Percentiles rank a stretch among this genome's conserved stretches.
Conservation (phyloP, 2,113 vertebrate species). For the Platanista minor region DNA sequence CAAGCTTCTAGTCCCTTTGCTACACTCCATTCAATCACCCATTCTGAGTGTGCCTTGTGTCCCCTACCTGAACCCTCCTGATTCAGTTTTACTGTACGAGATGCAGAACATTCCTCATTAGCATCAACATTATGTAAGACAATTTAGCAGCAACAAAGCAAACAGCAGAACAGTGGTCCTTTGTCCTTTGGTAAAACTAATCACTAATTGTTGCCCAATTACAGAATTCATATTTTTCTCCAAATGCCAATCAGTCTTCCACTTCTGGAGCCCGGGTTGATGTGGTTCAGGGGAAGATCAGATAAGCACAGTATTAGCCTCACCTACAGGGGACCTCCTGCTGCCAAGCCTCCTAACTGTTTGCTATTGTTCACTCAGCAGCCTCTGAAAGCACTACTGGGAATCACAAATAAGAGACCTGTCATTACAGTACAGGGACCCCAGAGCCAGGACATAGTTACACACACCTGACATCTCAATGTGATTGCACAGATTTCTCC, state of each 20-base stretch:
- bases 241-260: not conserved
- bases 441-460: not conserved
- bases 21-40: not conserved
- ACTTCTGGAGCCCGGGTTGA: not conserved
- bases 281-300: not conserved
- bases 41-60: not conserved
- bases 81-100: not conserved
- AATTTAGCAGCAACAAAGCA: not conserved
- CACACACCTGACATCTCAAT: not conserved
- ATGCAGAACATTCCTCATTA: not conserved
- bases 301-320: not conserved
- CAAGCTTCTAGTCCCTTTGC: not conserved
- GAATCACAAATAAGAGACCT: not conserved
- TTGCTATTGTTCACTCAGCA: not conserved
- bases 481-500: not conserved
- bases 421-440: not conserved
- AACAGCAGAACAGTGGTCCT: not conserved
- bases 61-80: not conserved
- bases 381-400: not conserved
- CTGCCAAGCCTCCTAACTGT: not conserved
- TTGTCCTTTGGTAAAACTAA: conserved; percentile 25
- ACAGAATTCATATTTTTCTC: not conserved
- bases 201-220: not conserved
- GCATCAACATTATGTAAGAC: not conserved
- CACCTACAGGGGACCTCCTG: not conserved